Evolutionary conservation across 2,797 vertebrate genomes (phyloP), one percentile per base, ranked within the genome.

Genomic region (Artibeus lituratus): DNA sequence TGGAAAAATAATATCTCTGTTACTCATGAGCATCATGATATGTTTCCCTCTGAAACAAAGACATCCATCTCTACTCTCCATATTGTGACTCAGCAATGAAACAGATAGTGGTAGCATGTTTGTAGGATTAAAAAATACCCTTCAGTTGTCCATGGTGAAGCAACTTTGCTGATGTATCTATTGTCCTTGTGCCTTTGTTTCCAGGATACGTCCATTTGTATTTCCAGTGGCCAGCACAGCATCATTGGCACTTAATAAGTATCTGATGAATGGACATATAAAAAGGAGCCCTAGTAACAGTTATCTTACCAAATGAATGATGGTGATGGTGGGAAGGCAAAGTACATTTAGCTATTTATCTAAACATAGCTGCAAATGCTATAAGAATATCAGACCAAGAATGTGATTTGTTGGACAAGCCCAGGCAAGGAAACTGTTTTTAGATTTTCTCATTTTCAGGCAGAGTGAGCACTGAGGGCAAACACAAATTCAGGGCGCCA

Each of bases 391-490:
- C 42, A 73, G n/a, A 32, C 8, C 6, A 81, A 22, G 26, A 44
- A 21, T 22, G 35, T 73, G 59, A 85, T 67, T 67, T 80, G 24
- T 81, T 53, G 80, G 37, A 37, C 4, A 44, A 70, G 3, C 51
- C 72, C 76, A 90, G 37, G 11, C 42, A 65, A 92, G 26, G 76
- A 84, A 84, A 12, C 3, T 7, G 2, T 74, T 59, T 49, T 44
- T 37, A 10, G 19, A 62, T 59, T 35, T 73, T 69, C 37, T 90
- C 32, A 72, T 72, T 81, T 85, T 88, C 59, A 84, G 67, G 57
- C 12, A 87, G 77, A 19, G 37, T 81, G 69, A 80, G 9, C 62
- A 51, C 16, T 62, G 59, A 29, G 49, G 16, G 22, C 9, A 69
- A 70, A 47, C 24, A 77, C 5, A n/a, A 53, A 83, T 2, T 11